Conservation (phyloP, 2,797 vertebrate species). For the Erithacus rubecula region DNA sequence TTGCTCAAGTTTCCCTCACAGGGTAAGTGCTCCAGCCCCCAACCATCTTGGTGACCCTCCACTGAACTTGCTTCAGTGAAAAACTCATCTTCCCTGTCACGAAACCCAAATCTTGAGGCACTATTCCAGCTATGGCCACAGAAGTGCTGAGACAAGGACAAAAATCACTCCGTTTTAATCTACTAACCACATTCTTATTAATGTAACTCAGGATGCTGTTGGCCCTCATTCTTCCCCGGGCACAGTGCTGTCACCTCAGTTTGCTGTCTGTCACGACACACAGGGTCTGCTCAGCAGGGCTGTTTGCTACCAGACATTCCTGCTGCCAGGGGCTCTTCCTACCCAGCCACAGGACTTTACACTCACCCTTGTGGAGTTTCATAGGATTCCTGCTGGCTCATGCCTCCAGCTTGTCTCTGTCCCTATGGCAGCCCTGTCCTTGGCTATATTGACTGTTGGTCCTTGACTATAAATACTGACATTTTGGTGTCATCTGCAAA, state of each 20-base stretch:
- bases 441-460: rapidly evolving
- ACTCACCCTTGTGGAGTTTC: not conserved
- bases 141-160: not conserved
- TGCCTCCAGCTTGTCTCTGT: not conserved
- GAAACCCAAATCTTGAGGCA: not conserved
- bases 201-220: not conserved
- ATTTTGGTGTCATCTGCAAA: not conserved
- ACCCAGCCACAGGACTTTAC: not conserved
- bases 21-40: not conserved
- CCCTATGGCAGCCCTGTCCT: not conserved
- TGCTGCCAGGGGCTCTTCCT: not conserved
- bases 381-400: not conserved
- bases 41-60: not conserved
- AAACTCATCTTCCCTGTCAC: not conserved
- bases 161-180: not conserved
- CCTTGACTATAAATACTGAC: not conserved
- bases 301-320: not conserved
- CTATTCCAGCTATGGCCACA: not conserved
- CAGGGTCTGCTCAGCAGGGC: not conserved
- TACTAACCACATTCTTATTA: not conserved
- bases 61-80: not conserved
- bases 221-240: not conserved
- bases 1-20: not conserved
- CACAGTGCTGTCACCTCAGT: not conserved
- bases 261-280: not conserved